phyloP scores from a whole-genome alignment of 2,888 invertebrate species.

The Prosapia bicincta region DNA sequence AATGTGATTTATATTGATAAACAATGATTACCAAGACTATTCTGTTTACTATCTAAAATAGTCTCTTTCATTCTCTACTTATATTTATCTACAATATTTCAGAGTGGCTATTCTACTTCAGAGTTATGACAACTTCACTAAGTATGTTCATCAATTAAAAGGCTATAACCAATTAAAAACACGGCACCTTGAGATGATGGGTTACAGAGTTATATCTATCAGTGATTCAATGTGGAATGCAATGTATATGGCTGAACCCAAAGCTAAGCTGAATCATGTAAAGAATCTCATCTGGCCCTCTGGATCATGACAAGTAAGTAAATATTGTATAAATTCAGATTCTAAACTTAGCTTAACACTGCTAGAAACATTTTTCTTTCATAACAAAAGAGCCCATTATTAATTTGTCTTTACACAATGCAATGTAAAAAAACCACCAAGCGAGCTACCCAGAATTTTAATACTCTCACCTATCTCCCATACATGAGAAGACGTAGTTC shows the following conservation, averaged over 20 bases:
- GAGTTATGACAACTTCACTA: conserved; percentile 50
- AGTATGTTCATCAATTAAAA: conserved; percentile 47
- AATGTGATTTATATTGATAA: too few relatives aligned
- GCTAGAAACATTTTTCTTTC: too few relatives aligned
- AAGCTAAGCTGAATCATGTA: conserved; percentile 45
- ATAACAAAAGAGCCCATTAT: too few relatives aligned
- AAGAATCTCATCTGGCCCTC: conserved; percentile 29
- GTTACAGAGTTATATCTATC: conserved; percentile 56
- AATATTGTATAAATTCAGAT: background rate
- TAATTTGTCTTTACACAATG: too few relatives aligned
- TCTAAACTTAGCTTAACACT: too few relatives aligned
- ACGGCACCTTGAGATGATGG: conserved; percentile 61
- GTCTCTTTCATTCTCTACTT: too few relatives aligned
- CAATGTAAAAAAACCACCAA: too few relatives aligned
- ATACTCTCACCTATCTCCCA: too few relatives aligned
- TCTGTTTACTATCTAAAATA: too few relatives aligned
- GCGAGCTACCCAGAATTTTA: too few relatives aligned
- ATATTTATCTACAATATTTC: conserved; percentile 21
- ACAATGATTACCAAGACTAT: too few relatives aligned
- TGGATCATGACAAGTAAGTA: conserved; percentile 6
- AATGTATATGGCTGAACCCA: conserved; percentile 51
- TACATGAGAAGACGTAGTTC: too few relatives aligned
- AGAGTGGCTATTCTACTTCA: conserved; percentile 52
- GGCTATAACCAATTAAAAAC: conserved; percentile 53
- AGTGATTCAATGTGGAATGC: conserved; percentile 54